A percentile compares a stretch with the other conserved stretches of the same genome.
Conservation (phyloP, 2,888 invertebrate genomes). For the Lypha dubia region DNA sequence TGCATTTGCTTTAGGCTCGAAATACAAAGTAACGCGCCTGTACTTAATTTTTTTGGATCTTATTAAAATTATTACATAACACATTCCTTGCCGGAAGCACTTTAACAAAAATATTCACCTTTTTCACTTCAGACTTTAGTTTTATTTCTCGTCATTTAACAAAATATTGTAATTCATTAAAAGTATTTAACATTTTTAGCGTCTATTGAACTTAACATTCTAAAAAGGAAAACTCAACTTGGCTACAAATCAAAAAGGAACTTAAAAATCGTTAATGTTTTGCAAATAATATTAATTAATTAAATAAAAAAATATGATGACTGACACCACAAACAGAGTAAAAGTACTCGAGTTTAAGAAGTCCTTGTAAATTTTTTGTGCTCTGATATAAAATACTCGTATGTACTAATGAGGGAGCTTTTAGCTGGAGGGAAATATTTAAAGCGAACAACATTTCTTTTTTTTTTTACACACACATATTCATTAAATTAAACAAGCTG, state of each 20-base stretch:
- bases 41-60: too few species aligned
- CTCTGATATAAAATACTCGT: slow-evolving; percentile 1
- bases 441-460: slow-evolving; percentile 25
- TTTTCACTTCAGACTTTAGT: slow-evolving; percentile 46
- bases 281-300: slow-evolving; percentile 70
- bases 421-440: slow-evolving; percentile 25
- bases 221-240: slow-evolving; percentile 33
- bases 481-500: too few species aligned
- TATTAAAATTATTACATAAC: not conserved
- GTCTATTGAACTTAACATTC: slow-evolving; percentile 61
- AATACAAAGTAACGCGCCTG: too few species aligned
- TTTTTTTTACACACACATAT: too few species aligned
- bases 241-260: slow-evolving; percentile 63
- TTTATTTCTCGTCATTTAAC: slow-evolving; percentile 7
- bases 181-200: slow-evolving; percentile 45
- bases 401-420: slow-evolving; percentile 9
- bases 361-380: slow-evolving; percentile 47
- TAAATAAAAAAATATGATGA: slow-evolving; percentile 53
- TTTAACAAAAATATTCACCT: slow-evolving; percentile 17
- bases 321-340: slow-evolving; percentile 26
- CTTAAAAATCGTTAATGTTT: slow-evolving; percentile 63
- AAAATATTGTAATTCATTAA: slow-evolving; percentile 45
- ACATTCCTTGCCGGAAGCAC: not conserved
- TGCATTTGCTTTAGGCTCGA: too few species aligned
- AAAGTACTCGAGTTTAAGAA: not conserved